Base-by-base conservation (phyloP, 2,888 invertebrate species). In the Strigamia transsilvanica region DNA sequence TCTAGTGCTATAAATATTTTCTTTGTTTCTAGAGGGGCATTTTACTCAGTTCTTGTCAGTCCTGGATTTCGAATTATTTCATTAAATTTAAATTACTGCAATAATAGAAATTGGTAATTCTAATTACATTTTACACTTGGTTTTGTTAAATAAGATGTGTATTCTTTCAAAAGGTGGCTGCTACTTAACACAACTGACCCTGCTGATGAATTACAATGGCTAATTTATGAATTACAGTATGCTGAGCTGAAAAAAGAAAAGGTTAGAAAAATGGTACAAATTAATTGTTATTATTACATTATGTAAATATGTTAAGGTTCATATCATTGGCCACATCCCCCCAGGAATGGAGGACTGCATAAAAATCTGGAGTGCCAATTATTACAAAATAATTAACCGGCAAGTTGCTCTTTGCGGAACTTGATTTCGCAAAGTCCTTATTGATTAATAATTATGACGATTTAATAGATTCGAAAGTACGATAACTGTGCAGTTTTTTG, bases 191-290 rank as follows among this genome's bases (percentile, higher is more conserved):
- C 96, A 85, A 98, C 97, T 0, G 98, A 99, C 89, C 98, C 98
- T 0, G 96, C 96, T 0, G 96, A 94, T 0, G 96, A 98, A 87
- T 90, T 99, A 21, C 95, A 96, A 85, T 99, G 98, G 98, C 91
- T 99, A 82, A 95, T 98, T 84, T 94, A 95, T 85, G 96, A 97
- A 87, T 89, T 99, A 13, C 97, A 97, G 87, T 93, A 94, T 13
- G 97, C 98, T 0, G 98, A 98, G 88, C 94, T 95, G 87, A 95
- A 93, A 85, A 94, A 94, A n/a, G 97, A 97, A 88, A 97, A 98
- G 88, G 83, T 83, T 56, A 15, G 46, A 1, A 15, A n/a, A 46
- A 46, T 15, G 3, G 3, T 4, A 5, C 4, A 2, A 10, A 46
- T 46, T 46, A n/a, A 42, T 46, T 15, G 15, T 13, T n/a, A 13